Conservation (phyloP, 2,888 invertebrate genomes). For the Leistus spinibarbis region DNA sequence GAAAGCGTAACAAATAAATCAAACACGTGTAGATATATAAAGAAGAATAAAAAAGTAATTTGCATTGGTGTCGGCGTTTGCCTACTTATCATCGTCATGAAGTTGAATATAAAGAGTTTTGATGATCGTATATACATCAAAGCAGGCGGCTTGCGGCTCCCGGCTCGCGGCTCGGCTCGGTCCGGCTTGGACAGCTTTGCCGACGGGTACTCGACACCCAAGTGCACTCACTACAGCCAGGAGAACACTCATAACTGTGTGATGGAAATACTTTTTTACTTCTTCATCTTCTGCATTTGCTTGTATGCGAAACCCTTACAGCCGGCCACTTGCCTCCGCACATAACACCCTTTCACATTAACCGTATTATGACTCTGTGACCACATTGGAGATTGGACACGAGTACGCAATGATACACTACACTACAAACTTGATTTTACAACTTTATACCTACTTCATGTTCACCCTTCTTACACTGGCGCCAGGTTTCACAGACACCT, state of each 20-base stretch:
- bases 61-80: neutral
- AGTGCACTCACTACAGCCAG: neutral
- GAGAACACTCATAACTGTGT: slow-evolving; percentile 7
- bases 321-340: neutral
- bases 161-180: neutral
- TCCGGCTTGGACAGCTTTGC: neutral
- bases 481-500: no score
- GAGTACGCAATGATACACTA: neutral
- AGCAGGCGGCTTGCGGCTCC: neutral
- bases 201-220: slow-evolving; percentile 5
- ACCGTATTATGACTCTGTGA: neutral
- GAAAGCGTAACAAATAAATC: no score
- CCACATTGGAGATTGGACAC: neutral
- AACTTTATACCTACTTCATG: no score
- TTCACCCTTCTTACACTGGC: no score
- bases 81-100: neutral
- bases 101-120: neutral
- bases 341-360: neutral
- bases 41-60: no score
- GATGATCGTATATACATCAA: neutral
- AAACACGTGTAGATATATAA: no score
- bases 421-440: neutral
- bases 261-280: neutral
- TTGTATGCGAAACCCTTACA: neutral
- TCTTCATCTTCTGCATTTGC: neutral